Evolutionary conservation across 2,113 vertebrate genomes (phyloP), one percentile per base, ranked within the genome.

Genomic region (Cranoglanis bouderius): DNA sequence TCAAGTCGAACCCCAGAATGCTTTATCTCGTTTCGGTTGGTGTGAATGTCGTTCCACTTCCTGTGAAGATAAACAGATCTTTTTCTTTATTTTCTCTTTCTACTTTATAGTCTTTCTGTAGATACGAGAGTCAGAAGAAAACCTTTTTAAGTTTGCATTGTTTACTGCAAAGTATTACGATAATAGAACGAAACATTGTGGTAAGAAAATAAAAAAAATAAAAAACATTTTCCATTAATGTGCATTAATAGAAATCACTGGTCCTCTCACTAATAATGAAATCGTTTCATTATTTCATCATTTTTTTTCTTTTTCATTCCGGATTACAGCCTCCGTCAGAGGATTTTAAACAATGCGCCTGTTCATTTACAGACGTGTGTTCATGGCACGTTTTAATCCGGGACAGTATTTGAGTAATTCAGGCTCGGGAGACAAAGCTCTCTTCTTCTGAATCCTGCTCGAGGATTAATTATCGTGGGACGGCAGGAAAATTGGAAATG

Each of bases 391-490:
- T 26, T 53, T 84, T 84, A 84, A 89, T 86, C 72, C 40, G 26
- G 51, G 82, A 26, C 51, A 21, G 38, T 77, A 9, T 82, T n/a
- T 24, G 51, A 84, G 59, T 87, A 18, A 81, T 82, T 75, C 35
- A 43, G 24, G 49, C 85, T 90, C 82, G 9, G 29, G 67, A 89
- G 89, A 88, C 89, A 87, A 88, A 87, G 87, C 81, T 29, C 63
- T 82, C n/a, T 70, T 61, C 85, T 85, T 72, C 32, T 89, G 82
- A 82, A 85, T 75, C 72, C 82, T 81, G 82, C 77, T 70, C 82
- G 75, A 89, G 87, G 89, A 91, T 90, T 89, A 89, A 90, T 91
- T 91, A 91, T 85, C 70, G 70, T 83, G 70, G 87, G 89, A 89
- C 57, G 78, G 82, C 59, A 61, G 59, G 82, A 85, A 90, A 92